phyloP scores from a whole-genome alignment of 1,140 invertebrate genomes.

The Cotesia typhae region DNA sequence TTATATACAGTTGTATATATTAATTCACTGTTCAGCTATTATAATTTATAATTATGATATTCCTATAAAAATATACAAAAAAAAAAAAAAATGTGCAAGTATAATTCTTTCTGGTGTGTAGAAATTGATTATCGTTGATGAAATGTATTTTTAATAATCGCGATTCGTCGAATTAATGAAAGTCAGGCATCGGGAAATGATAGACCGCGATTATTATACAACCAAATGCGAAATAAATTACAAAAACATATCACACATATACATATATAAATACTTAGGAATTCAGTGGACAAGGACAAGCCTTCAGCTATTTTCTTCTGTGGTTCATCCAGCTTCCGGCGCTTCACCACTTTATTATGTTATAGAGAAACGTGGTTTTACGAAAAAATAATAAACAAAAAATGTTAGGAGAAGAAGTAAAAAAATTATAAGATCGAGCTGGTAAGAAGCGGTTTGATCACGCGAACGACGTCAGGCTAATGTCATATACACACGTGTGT shows the following conservation, averaged over 20 bases:
- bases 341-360: slow-evolving; percentile 23
- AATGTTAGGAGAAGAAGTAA: not conserved
- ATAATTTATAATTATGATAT: no score
- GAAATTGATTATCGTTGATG: not conserved
- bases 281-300: slow-evolving; percentile 3
- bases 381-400: not conserved
- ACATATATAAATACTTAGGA: not conserved
- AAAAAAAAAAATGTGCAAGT: no score
- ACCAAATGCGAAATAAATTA: slow-evolving; percentile 19
- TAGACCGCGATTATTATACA: not conserved
- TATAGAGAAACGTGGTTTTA: not conserved
- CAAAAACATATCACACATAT: not conserved
- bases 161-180: not conserved
- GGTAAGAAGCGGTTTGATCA: slow-evolving; percentile 30
- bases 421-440: not conserved
- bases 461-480: slow-evolving; percentile 20
- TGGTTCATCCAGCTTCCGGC: slow-evolving; percentile 24
- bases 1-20: no score
- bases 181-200: not conserved
- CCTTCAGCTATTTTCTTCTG: slow-evolving; percentile 10
- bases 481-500: not conserved
- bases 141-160: not conserved
- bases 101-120: no score
- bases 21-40: no score
- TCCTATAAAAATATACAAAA: no score